Base-by-base conservation (phyloP, 2,113 vertebrate genomes). In the Melanotaenia duboulayi region DNA sequence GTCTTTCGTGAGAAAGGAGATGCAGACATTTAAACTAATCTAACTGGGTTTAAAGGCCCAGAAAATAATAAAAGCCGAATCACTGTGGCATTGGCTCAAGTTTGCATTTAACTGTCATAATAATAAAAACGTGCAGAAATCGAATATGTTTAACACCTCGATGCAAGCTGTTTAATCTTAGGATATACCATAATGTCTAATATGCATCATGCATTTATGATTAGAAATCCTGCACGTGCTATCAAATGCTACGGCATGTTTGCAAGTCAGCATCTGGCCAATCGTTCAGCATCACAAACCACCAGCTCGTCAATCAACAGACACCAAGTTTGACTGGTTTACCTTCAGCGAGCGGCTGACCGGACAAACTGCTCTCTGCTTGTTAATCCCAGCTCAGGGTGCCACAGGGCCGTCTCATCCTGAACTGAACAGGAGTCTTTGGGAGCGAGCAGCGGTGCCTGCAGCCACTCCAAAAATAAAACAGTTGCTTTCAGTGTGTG, bases 381-480 rank as follows among this genome's bases (percentile, higher is more conserved):
- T 81, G 91, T 80, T 92, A 93, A 74, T 81, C 84, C 87, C 71
- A 40, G 81, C 89, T 92, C 88, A 87, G 64, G 40, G 80, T 65
- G 87, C 90, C 69, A 82, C 87, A 79, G 77, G 88, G 78, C 83
- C 81, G 77, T 82, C 88, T 76, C 90, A 88, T 85, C 85, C 79
- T 85, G 82, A 67, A 87, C 72, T 89, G 79, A 87, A 83, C 81
- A 72, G 65, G 60, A 87, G 83, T 79, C 68, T 91, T 73, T 48
- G 88, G 87, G 86, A 83, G 76, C 52, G 84, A 90, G 90, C 79
- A 76, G 81, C 39, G 42, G 84, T 79, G 89, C 81, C 81, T 23
- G 78, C 46, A 81, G 78, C 56, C 20, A 1, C 81, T 90, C 95
- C 95, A 93, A 94, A 95, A 96, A 97, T 97, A 96, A 91, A 91